Evolutionary conservation across 2,888 invertebrate genomes (phyloP), one percentile per base, ranked within the genome.

Genomic region (Lithophane ornitopus): DNA sequence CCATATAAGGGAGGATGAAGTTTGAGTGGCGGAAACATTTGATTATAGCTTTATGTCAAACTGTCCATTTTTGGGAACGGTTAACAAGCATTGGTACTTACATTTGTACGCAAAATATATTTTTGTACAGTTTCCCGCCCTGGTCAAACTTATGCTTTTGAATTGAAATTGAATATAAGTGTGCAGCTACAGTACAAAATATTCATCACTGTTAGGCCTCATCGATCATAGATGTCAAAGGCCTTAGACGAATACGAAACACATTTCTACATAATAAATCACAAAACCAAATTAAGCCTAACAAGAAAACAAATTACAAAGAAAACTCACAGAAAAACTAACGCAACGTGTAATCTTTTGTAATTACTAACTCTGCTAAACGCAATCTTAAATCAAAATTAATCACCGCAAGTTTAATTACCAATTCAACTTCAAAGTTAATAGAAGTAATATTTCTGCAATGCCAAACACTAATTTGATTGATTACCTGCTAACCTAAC

Each of bases 391-490:
- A 81, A 83, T 61, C 54, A 70, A 78, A 83, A 78, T 70, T 44
- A 83, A 74, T 79, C 41, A 79, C 34, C 22, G n/a, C 49, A 70
- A 70, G 73, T 74, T 74, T 68, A 22, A 68, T 73, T 34, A 28
- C 44, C 52, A 52, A 49, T 61, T 56, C 19, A 26, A 58, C 62
- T 58, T 58, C 46, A 56, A 56, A 68, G 70, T 54, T 73, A 68
- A 67, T 39, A 63, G 41, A 59, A 54, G 44, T 78, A 78, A 82
- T 72, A 84, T 83, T 79, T 81, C 72, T 78, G 79, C 34, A 26
- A 69, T 67, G 70, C 16, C 73, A 66, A 83, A 67, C 84, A 67
- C 58, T 54, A 70, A 73, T 70, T 61, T 81, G 83, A 81, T 81
- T 62, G 65, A 81, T 82, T 16, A 81, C 46, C 72, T 56, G 65